Evolutionary conservation across 2,113 vertebrate genomes (phyloP).

Genomic region (Tricholaema leucomelas): DNA sequence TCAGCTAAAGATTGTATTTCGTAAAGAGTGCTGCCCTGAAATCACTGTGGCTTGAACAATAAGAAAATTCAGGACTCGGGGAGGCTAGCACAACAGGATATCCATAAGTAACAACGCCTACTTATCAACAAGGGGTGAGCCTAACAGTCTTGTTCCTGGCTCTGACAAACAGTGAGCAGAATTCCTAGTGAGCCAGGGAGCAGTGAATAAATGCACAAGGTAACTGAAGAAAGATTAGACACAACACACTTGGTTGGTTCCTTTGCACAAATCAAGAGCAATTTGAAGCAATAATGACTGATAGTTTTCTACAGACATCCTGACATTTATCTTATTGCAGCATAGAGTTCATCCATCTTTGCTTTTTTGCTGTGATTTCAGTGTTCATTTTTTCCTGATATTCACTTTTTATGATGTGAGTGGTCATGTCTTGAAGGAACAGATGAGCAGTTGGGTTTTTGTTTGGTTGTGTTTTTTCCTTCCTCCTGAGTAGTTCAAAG

Average conservation of each 20-base stretch:
- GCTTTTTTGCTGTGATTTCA: constrained; percentile 71
- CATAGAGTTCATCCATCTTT: constrained; percentile 68
- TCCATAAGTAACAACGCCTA: constrained; percentile 73
- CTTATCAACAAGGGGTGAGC: constrained; percentile 70
- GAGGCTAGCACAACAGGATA: constrained; percentile 76
- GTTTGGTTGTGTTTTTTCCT: background rate
- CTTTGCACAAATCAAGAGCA: constrained; percentile 60
- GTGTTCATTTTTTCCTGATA: constrained; percentile 74
- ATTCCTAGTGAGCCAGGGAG: constrained; percentile 57
- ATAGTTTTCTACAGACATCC: constrained; percentile 61
- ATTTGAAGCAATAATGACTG: constrained; percentile 70
- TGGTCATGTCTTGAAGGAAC: constrained; percentile 67
- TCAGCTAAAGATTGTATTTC: constrained; percentile 73
- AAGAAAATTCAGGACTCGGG: constrained; percentile 72
- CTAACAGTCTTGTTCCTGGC: constrained; percentile 66
- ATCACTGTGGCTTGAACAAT: constrained; percentile 76
- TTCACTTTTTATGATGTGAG: constrained; percentile 76
- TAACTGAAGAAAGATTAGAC: constrained; percentile 39
- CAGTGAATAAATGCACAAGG: constrained; percentile 47
- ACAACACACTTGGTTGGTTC: background rate
- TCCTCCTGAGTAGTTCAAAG: constrained; percentile 72
- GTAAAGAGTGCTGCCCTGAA: constrained; percentile 68
- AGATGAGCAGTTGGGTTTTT: constrained; percentile 49
- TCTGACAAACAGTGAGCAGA: constrained; percentile 71
- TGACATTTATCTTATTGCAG: constrained; percentile 51